A percentile compares a stretch with the other conserved stretches of the same genome.
These are phyloP conservation scores for Aspidiotus rigidus DNA, from an alignment of 2,888 invertebrate species.

Conservation along the genomic window DNA sequence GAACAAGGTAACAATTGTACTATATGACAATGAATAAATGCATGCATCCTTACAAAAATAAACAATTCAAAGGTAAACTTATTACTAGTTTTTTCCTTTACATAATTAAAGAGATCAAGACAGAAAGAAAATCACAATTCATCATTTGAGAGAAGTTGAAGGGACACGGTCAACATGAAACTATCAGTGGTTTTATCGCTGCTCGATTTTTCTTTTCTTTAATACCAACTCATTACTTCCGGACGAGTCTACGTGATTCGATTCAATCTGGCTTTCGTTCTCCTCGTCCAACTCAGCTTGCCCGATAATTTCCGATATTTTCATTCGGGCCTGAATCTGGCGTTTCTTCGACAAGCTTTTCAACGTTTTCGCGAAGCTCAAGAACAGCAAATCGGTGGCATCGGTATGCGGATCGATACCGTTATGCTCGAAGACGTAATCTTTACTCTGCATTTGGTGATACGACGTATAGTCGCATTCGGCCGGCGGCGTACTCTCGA, in stretches of 20 bases:
- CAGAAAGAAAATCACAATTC: too few species aligned
- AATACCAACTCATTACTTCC: neutral
- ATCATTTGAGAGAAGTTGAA: too few species aligned
- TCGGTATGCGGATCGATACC: conserved; percentile 16
- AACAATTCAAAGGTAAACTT: too few species aligned
- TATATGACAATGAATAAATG: too few species aligned
- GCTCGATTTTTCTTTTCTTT: neutral
- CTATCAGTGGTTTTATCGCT: too few species aligned
- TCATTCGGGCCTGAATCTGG: conserved; percentile 22
- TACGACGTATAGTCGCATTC: conserved; percentile 17
- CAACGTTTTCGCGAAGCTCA: conserved; percentile 22
- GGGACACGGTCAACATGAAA: too few species aligned
- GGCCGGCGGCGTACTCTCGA: neutral
- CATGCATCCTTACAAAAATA: too few species aligned
- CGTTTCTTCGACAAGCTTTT: conserved; percentile 15
- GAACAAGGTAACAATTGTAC: too few species aligned
- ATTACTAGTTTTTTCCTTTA: too few species aligned
- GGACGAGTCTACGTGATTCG: conserved; percentile 18
- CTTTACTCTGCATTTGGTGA: conserved; percentile 1
- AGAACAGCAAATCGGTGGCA: conserved; percentile 22
- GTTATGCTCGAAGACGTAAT: conserved; percentile 9
- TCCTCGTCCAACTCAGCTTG: conserved; percentile 22
- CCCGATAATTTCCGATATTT: conserved; percentile 23
- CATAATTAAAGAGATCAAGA: too few species aligned
- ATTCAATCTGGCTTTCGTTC: conserved; percentile 15